A percentile compares a stretch with the other conserved stretches of the same genome.
These are phyloP conservation scores for Auanema freiburgensis DNA, from an alignment of 2,888 invertebrate genomes.

Conservation along the genomic window DNA sequence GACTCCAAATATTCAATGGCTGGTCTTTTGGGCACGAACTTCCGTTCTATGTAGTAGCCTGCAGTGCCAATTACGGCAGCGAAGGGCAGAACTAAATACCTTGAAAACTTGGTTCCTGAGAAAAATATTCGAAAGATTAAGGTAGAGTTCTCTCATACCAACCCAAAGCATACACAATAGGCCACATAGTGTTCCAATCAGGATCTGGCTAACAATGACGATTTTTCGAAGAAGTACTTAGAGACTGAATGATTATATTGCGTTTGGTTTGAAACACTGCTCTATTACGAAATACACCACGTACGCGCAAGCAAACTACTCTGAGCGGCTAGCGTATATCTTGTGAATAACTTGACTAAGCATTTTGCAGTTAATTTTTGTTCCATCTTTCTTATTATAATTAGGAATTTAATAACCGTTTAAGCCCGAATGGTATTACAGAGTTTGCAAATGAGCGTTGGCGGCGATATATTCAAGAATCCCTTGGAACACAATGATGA, in stretches of 20 bases:
- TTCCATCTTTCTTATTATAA: not conserved
- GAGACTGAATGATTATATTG: no score
- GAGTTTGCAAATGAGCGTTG: not conserved
- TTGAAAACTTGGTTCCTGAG: conserved; percentile 20
- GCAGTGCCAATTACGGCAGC: conserved; percentile 29
- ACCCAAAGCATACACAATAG: no score
- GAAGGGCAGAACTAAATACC: conserved; percentile 23
- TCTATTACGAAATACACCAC: no score
- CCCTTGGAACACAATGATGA: conserved; percentile 2
- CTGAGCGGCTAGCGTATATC: not conserved
- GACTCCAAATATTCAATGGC: conserved; percentile 27
- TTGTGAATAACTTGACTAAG: not conserved
- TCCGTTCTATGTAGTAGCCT: conserved; percentile 32
- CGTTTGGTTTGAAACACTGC: no score
- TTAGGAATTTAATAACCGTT: no score
- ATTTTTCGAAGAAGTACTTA: no score
- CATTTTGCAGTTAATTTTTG: not conserved
- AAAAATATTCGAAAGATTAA: not conserved
- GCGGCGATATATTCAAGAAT: conserved; percentile 1
- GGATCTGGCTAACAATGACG: no score
- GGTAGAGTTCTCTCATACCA: no score
- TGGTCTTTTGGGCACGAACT: conserved; percentile 20
- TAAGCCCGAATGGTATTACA: no score
- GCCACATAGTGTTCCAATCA: no score
- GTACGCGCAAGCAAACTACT: no score